Conservation (phyloP, 2,113 vertebrate species). For the Falcunculus frontatus region DNA sequence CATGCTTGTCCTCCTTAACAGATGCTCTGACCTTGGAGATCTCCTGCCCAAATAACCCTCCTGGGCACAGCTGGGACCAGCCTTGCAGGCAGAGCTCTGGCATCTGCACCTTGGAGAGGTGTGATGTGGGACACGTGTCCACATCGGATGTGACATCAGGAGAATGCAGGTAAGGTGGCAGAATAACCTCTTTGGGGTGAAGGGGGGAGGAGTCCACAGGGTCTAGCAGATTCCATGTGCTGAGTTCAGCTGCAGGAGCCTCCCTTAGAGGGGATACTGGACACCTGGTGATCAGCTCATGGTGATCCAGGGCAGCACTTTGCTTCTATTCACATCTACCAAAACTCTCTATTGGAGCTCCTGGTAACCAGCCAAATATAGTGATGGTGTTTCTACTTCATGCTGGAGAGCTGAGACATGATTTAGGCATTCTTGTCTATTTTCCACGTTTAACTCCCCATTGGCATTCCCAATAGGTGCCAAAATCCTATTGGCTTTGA, state of each 20-base stretch:
- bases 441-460: neutral
- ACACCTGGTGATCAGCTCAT: neutral
- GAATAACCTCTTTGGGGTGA: neutral
- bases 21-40: conserved; percentile 70
- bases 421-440: neutral
- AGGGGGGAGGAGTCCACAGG: neutral
- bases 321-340: neutral
- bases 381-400: neutral
- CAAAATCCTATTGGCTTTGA: neutral
- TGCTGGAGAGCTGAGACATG: neutral
- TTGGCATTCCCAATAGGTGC: neutral
- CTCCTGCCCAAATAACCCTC: neutral
- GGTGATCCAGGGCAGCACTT: neutral
- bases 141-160: neutral
- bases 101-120: neutral
- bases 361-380: neutral
- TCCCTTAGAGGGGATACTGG: neutral
- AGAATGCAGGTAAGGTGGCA: conserved; percentile 28
- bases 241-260: neutral
- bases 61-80: neutral
- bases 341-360: neutral
- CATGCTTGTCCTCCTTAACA: neutral
- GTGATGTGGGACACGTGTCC: neutral
- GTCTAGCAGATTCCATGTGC: neutral
- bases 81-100: neutral